Conservation (phyloP, 2,797 vertebrate genomes). For the Enteromius mattozi region DNA sequence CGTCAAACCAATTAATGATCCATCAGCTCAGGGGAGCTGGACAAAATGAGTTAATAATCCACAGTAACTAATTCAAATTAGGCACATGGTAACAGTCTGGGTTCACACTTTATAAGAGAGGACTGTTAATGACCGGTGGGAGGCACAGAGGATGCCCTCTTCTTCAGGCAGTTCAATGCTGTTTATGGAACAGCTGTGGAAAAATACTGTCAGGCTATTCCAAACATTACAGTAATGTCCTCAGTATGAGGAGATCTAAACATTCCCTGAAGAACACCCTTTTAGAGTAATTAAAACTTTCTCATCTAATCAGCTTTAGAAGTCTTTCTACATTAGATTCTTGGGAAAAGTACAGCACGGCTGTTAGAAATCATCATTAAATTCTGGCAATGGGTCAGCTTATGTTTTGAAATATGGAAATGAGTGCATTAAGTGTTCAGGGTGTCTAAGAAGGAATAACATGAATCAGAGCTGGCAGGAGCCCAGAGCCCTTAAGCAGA, state of each 20-base stretch:
- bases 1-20: not conserved
- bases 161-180: constrained; percentile 7
- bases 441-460: constrained; percentile 1
- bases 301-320: not conserved
- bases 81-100: constrained; percentile 8
- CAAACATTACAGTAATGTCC: constrained; percentile 7
- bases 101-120: not conserved
- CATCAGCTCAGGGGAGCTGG: not conserved
- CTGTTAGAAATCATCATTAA: not conserved
- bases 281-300: constrained; percentile 5
- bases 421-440: not conserved
- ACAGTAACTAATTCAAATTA: not conserved
- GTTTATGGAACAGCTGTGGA: constrained; percentile 25
- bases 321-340: not conserved
- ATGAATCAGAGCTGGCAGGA: not conserved
- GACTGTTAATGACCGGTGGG: not conserved
- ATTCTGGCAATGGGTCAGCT: not conserved
- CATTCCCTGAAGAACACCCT: not conserved
- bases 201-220: constrained; percentile 24
- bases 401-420: constrained; percentile 6
- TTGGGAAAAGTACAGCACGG: not conserved
- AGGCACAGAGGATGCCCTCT: constrained; percentile 14
- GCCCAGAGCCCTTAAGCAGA: not conserved
- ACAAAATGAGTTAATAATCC: not conserved
- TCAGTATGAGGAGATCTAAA: not conserved